phyloP scores from a whole-genome alignment of 2,888 invertebrate species.

The Poecilus cupreus region DNA sequence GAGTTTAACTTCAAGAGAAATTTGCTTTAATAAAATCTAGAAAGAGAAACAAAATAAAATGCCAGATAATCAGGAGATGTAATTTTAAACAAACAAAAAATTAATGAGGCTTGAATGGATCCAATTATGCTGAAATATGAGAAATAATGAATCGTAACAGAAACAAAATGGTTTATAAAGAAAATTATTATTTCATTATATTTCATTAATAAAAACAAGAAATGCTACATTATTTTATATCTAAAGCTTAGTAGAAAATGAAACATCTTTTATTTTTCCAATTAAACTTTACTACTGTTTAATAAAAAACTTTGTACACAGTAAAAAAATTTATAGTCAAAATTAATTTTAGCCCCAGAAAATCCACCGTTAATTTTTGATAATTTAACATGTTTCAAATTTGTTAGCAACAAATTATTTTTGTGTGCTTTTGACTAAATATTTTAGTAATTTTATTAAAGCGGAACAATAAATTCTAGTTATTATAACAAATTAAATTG shows the following conservation, averaged over 20 bases:
- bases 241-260: background rate
- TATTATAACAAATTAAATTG: too few relatives aligned
- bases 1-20: background rate
- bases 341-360: too few relatives aligned
- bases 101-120: conserved; percentile 35
- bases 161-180: conserved; percentile 10
- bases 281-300: too few relatives aligned
- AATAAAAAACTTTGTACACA: background rate
- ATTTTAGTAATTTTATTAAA: too few relatives aligned
- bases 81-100: conserved; percentile 35
- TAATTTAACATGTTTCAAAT: too few relatives aligned
- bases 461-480: too few relatives aligned
- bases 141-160: conserved; percentile 29
- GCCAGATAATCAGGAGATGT: conserved; percentile 38
- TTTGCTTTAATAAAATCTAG: conserved; percentile 17
- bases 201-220: conserved; percentile 17
- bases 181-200: conserved; percentile 34
- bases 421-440: too few relatives aligned
- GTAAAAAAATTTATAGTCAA: too few relatives aligned
- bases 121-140: conserved; percentile 36
- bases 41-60: conserved; percentile 19
- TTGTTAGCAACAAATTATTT: too few relatives aligned
- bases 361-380: too few relatives aligned
- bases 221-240: background rate
- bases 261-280: background rate